These are phyloP conservation scores for Staurois parvus DNA, from an alignment of 2,797 vertebrate genomes.

Conservation along the genomic window DNA sequence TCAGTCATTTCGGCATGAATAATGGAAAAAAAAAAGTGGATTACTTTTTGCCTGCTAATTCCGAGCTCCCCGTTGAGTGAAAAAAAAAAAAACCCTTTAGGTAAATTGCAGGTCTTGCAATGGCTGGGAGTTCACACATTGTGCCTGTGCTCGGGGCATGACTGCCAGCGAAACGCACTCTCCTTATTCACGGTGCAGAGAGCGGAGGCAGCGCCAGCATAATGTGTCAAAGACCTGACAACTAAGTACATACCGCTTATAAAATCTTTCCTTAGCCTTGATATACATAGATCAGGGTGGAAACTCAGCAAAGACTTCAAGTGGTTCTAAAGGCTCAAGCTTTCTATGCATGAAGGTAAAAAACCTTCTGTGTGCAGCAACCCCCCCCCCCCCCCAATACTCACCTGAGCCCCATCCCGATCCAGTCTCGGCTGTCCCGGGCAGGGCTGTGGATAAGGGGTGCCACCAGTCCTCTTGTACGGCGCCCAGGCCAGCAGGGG, in stretches of 20 bases:
- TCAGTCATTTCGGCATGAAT: conserved; percentile 71
- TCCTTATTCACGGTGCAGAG: conserved; percentile 59
- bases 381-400: too few species aligned
- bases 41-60: conserved; percentile 65
- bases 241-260: conserved; percentile 12
- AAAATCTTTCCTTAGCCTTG: conserved; percentile 39
- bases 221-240: conserved; percentile 57
- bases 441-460: too few species aligned
- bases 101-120: conserved; percentile 49
- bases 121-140: conserved; percentile 55
- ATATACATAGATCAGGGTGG: conserved; percentile 57
- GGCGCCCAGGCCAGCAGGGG: too few species aligned
- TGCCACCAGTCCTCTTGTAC: too few species aligned
- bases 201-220: conserved; percentile 58
- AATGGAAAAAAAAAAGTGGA: conserved; percentile 66
- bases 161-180: conserved; percentile 63
- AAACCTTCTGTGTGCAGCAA: too few species aligned
- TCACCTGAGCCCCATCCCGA: too few species aligned
- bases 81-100: conserved; percentile 57
- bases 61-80: conserved; percentile 78
- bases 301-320: not conserved
- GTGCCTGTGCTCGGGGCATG: conserved; percentile 56
- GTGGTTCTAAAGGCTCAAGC: too few species aligned
- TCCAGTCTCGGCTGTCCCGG: too few species aligned
- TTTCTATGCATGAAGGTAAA: too few species aligned